Evolutionary conservation across 2,888 invertebrate genomes (phyloP).

Genomic region (Epistrophe grossulariae): DNA sequence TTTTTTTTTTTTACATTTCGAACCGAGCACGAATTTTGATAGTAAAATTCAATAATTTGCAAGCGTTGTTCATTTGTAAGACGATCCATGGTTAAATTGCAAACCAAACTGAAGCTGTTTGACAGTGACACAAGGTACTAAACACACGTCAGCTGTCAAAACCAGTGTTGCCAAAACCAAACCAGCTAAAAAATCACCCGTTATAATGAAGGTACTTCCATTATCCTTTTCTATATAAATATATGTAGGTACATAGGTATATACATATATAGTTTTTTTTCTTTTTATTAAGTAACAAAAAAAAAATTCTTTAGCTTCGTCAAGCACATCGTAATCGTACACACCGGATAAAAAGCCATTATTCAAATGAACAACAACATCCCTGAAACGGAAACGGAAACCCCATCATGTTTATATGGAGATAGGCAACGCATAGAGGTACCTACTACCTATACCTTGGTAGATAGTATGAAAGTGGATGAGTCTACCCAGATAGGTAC

Average conservation of each 20-base stretch:
- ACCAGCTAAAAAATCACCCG: too few species aligned
- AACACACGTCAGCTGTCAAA: too few species aligned
- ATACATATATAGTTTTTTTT: conserved; percentile 18
- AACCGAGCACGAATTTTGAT: too few species aligned
- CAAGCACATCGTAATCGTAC: conserved; percentile 24
- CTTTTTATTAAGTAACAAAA: not conserved
- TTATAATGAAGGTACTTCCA: conserved; percentile 30
- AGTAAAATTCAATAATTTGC: too few species aligned
- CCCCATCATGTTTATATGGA: conserved; percentile 10
- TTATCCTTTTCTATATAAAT: conserved; percentile 19
- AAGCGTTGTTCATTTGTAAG: too few species aligned
- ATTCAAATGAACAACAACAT: conserved; percentile 51
- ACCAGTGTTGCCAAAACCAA: too few species aligned
- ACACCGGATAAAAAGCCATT: conserved; percentile 53
- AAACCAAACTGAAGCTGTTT: too few species aligned
- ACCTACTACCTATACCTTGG: too few species aligned
- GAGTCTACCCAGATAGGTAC: not conserved
- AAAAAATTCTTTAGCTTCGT: conserved; percentile 15
- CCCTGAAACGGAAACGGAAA: conserved; percentile 1
- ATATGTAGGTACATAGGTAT: too few species aligned
- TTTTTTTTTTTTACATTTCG: too few species aligned
- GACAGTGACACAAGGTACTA: too few species aligned
- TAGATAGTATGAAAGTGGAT: not conserved
- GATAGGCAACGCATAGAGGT: not conserved
- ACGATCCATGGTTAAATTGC: too few species aligned